A percentile compares a stretch with the other conserved stretches of the same genome.
Evolutionary conservation across 92 coral and sea anemone genomes (phyloP).

Genomic region (Paramuricea clavata): DNA sequence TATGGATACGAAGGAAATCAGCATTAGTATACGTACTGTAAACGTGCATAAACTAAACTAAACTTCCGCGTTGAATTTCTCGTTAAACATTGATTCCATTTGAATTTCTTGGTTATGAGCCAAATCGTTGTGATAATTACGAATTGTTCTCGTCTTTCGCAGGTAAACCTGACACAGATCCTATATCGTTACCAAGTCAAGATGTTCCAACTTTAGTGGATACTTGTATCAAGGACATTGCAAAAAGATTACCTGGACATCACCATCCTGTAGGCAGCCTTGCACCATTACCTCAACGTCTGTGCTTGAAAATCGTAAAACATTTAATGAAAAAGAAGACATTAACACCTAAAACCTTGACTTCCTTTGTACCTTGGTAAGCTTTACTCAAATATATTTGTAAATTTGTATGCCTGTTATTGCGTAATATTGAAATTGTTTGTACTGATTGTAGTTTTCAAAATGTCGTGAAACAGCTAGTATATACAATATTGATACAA

Average conservation of each 20-base stretch:
- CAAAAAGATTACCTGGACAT: conserved; percentile 84
- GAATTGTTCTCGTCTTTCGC: conserved; percentile 1
- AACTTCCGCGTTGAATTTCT: no score
- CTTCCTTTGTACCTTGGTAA: conserved; percentile 85
- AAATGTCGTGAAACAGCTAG: no score
- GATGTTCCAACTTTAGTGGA: conserved; percentile 77
- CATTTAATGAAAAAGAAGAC: conserved; percentile 83
- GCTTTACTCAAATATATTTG: conserved; percentile 22
- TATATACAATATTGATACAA: no score
- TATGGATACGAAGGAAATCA: no score
- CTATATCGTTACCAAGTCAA: conserved; percentile 67
- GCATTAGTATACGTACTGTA: no score
- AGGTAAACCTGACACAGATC: conserved; percentile 50
- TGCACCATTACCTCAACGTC: conserved; percentile 77
- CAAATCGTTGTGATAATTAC: neutral
- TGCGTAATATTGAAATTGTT: neutral
- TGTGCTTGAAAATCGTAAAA: conserved; percentile 84
- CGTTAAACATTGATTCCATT: no score
- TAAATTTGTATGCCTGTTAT: neutral
- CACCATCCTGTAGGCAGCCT: conserved; percentile 77
- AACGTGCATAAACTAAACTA: no score
- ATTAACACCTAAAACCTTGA: conserved; percentile 81
- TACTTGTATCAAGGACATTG: conserved; percentile 79
- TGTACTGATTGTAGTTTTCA: neutral
- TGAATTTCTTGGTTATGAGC: no score